These are phyloP conservation scores for Adela reaumurella DNA, from an alignment of 2,888 invertebrate genomes.

Conservation along the genomic window DNA sequence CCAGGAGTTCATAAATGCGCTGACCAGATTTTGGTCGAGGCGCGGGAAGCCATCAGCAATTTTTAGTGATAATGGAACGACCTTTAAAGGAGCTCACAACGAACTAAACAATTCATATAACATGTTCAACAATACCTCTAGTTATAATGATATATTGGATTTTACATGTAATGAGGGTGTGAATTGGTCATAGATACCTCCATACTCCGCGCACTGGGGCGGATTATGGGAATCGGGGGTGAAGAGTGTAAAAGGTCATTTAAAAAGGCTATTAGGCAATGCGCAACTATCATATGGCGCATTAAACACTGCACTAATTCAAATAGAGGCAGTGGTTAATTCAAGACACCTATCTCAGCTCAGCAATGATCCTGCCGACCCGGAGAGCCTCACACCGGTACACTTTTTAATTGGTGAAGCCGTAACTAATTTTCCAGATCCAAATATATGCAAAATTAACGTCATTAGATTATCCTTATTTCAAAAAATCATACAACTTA, in stretches of 20 bases:
- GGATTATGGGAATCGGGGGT: background rate
- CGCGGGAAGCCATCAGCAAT: background rate
- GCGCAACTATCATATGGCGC: background rate
- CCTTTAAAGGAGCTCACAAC: background rate
- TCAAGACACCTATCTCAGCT: background rate
- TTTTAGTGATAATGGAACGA: background rate
- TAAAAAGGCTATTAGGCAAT: background rate
- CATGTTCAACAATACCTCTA: background rate
- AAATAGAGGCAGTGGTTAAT: slow-evolving; percentile 2
- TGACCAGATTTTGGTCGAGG: background rate
- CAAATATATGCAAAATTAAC: background rate
- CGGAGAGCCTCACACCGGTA: background rate
- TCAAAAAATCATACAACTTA: background rate
- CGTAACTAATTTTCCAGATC: slow-evolving; percentile 8
- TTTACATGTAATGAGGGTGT: background rate
- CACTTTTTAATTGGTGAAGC: slow-evolving; percentile 7
- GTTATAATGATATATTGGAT: background rate
- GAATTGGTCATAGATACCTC: background rate
- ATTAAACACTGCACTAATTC: background rate
- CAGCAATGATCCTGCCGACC: background rate
- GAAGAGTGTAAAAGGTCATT: background rate
- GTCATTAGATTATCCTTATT: background rate
- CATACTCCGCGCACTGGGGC: background rate
- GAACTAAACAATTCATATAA: background rate
- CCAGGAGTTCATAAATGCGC: background rate